Evolutionary conservation across 2,888 invertebrate genomes (phyloP).

Genomic region (Xestia c-nigrum): DNA sequence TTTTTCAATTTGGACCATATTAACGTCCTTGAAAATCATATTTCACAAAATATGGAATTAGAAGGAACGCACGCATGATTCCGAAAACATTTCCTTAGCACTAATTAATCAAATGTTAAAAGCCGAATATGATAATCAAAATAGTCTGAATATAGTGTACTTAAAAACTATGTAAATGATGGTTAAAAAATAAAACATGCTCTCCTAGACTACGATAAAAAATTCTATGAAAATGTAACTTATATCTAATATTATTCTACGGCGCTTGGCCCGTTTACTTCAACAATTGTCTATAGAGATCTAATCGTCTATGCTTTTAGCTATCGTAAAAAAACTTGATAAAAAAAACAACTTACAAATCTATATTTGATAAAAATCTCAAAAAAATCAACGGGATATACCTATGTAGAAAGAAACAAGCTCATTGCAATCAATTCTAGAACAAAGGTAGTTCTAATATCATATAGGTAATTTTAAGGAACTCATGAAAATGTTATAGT

Average conservation of each 20-base stretch:
- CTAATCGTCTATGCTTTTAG: constrained; percentile 87
- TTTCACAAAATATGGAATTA: constrained; percentile 84
- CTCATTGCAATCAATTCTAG: constrained; percentile 65
- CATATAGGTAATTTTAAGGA: constrained; percentile 46
- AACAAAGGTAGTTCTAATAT: constrained; percentile 61
- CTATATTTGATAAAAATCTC: constrained; percentile 75
- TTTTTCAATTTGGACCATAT: constrained; percentile 66
- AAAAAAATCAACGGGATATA: constrained; percentile 75
- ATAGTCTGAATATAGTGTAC: constrained; percentile 75
- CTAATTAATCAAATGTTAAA: constrained; percentile 86
- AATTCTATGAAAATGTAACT: constrained; percentile 72
- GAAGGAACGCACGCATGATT: constrained; percentile 75
- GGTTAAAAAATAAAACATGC: constrained; percentile 89
- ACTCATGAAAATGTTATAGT: constrained; percentile 46
- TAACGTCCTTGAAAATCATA: constrained; percentile 82
- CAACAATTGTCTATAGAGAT: constrained; percentile 87
- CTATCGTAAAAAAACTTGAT: constrained; percentile 82
- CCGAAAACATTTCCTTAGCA: constrained; percentile 56
- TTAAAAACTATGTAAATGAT: constrained; percentile 76
- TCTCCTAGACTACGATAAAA: constrained; percentile 77
- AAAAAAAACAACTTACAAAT: constrained; percentile 76
- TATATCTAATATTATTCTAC: constrained; percentile 67
- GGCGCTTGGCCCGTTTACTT: constrained; percentile 84
- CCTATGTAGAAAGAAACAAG: constrained; percentile 52
- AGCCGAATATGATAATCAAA: constrained; percentile 75